Evolutionary conservation across 23 tunicate species (phyloP), one percentile per base, ranked within the genome.

Genomic region (Phallusia fumigata): DNA sequence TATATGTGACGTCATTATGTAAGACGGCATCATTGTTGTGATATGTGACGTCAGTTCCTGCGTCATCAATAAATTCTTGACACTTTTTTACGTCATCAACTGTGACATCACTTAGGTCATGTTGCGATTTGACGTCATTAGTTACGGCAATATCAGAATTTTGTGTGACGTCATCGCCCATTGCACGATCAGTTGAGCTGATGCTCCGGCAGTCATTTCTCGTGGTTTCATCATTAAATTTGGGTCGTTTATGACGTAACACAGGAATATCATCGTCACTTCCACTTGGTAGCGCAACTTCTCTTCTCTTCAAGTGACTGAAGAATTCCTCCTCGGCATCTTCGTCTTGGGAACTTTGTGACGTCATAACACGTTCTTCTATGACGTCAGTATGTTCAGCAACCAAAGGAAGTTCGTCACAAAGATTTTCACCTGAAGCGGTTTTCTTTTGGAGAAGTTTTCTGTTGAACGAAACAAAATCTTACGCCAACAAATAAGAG

Each of bases 201-300:
- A 3, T 40, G n/a, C n/a, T n/a, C n/a, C n/a, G n/a, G n/a, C n/a
- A n/a, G 28, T 6, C 69, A 58, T 58, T 58, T 21, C 16, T 58
- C 8, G 28, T 58, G 69, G 13, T 16, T 11, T 58, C 28, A 24
- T 58, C 16, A 58, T 58, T 58, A 8, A 58, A 22, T 13, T 58
- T 58, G 15, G 69, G 69, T 21, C 69, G 69, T 58, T 58, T 58
- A 13, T 58, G 69, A 58, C 69, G 69, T 58, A 58, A 58, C 69
- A 58, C 69, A 11, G 69, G 69, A 2, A 58, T 6, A 21, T 58
- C 69, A 16, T 58, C 69, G 13, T 58, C 69, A 58, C 69, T 58
- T 22, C 13, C 69, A 58, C 69, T 21, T 1, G 16, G 69, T 58
- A 1, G 69, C 16, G 69, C 69, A 16, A 24, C 13, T 58, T 11